Evolutionary conservation across 2,888 invertebrate genomes (phyloP).

Genomic region (Lamellibrachia satsuma): DNA sequence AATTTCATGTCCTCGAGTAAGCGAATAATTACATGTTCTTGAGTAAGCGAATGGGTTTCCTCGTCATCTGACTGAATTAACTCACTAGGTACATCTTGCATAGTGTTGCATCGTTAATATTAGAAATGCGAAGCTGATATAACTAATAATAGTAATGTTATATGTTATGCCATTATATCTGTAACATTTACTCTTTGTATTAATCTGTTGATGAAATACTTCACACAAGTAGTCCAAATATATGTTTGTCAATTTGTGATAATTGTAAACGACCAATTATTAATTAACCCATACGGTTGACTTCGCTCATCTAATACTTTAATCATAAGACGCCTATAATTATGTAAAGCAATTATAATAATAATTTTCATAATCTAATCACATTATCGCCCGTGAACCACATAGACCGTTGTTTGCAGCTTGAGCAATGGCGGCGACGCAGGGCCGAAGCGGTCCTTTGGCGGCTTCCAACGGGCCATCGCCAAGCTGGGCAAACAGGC

Average conservation of each 20-base stretch:
- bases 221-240: not conserved
- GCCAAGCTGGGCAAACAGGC: slow-evolving; percentile 25
- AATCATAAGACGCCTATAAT: not conserved
- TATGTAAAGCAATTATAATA: not conserved
- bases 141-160: not conserved
- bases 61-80: no score
- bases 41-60: no score
- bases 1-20: no score
- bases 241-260: not conserved
- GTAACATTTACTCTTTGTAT: not conserved
- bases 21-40: no score
- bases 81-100: not conserved
- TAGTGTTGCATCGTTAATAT: not conserved
- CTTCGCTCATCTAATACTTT: not conserved
- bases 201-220: not conserved
- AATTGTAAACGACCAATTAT: not conserved
- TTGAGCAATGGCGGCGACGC: slow-evolving; percentile 41
- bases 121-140: not conserved
- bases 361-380: not conserved
- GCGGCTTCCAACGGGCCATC: slow-evolving; percentile 23
- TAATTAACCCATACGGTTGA: not conserved
- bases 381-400: not conserved
- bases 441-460: slow-evolving; percentile 49
- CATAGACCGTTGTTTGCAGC: slow-evolving; percentile 38
- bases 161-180: not conserved